Evolutionary conservation across 2,888 invertebrate species (phyloP), one percentile per base, ranked within the genome.

Genomic region (Xestoiulus laeticollis): DNA sequence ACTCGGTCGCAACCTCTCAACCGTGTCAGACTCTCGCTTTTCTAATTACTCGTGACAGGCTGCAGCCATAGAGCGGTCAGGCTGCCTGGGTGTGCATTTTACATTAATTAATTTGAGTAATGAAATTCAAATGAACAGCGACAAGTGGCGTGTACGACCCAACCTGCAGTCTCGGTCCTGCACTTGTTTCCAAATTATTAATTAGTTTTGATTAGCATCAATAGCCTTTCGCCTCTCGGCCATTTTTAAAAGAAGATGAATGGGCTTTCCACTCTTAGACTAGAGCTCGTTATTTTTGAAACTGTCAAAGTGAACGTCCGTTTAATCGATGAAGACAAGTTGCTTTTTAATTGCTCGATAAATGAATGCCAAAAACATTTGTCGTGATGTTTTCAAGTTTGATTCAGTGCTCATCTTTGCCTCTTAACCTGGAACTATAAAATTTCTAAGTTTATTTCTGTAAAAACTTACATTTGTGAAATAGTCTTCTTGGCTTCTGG

Each of bases 101-200:
- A 68, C 68, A 68, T 68, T 68, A 68, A 68, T 68, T 68, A 68
- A 68, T 68, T 68, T 68, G 68, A 68, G 68, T 68, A 68, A 68
- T 68, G 68, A 68, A 68, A 68, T 68, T 68, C 68, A 68, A 68
- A 68, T 68, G 68, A 68, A 10, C 68, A 68, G 68, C 68, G 68
- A 68, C 68, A 68, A 68, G 68, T 68, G 68, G 19, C 68, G 26
- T 68, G 22, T 68, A 26, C 22, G 22, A 12, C 6, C 8, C 22
- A 68, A 68, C 22, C 68, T 68, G 68, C 68, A 68, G 22, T 26
- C 26, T 22, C 68, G 68, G 68, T 68, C 68, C 68, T 26, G 68
- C n/a, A 19, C 68, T 68, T 26, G 68, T 68, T 68, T 68, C 68
- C 68, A 10, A 68, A 68, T 68, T 68, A 68, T 68, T 68, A 68